Conservation (phyloP, 2,888 invertebrate species). For the Fragum whitleyi region DNA sequence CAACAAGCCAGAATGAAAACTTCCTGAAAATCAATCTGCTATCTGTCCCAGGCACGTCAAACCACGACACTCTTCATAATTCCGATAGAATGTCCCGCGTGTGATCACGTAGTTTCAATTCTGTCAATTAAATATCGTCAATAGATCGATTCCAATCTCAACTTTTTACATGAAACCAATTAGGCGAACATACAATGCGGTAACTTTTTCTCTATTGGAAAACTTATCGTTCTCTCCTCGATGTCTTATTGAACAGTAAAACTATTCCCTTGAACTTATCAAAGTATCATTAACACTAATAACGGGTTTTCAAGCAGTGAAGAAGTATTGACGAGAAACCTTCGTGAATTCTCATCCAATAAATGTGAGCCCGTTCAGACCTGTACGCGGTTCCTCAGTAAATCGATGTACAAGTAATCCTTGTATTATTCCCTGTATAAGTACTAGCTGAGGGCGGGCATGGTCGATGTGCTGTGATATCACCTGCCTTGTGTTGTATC, state of each 20-base stretch:
- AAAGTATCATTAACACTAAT: slow-evolving; percentile 4
- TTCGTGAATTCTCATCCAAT: background rate
- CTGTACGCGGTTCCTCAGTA: background rate
- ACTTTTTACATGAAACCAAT: slow-evolving; percentile 6
- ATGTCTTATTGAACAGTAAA: background rate
- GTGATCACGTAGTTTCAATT: slow-evolving; percentile 7
- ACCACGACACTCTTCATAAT: background rate
- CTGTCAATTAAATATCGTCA: slow-evolving; percentile 23
- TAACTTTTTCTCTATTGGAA: background rate
- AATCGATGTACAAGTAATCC: background rate
- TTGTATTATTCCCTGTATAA: background rate
- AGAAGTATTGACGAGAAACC: slow-evolving; percentile 4
- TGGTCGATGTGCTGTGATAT: background rate
- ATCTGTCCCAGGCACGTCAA: background rate
- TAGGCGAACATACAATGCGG: background rate
- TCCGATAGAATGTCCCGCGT: background rate
- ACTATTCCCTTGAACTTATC: background rate
- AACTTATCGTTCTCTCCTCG: background rate
- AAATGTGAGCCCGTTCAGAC: background rate
- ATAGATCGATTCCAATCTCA: slow-evolving; percentile 20
- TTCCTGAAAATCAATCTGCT: background rate
- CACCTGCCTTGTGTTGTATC: background rate
- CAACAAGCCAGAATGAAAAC: background rate
- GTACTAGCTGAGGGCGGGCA: background rate
- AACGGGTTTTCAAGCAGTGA: background rate